These are phyloP conservation scores for Lingula anatina DNA, from an alignment of 2,888 invertebrate genomes.

Conservation along the genomic window DNA sequence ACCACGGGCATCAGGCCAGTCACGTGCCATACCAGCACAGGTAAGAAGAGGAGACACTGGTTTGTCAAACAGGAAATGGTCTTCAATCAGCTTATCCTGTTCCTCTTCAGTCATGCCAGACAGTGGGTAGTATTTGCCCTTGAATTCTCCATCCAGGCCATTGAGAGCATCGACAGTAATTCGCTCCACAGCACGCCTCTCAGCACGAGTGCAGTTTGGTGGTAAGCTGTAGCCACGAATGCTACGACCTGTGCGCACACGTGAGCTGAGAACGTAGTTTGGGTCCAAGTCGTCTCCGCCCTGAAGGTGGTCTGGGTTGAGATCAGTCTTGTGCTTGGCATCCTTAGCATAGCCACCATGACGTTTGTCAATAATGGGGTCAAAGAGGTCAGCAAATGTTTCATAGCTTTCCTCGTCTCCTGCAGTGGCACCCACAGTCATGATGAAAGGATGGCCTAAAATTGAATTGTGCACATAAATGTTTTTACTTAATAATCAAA, in stretches of 20 bases:
- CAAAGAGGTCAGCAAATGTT: slow-evolving; percentile 14
- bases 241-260: slow-evolving; percentile 16
- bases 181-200: slow-evolving; percentile 26
- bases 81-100: slow-evolving; percentile 31
- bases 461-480: no score
- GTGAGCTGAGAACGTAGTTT: slow-evolving; percentile 13
- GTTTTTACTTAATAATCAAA: no score
- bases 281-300: slow-evolving; percentile 9
- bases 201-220: slow-evolving; percentile 11
- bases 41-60: slow-evolving; percentile 16
- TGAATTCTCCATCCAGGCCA: slow-evolving; percentile 28
- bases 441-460: slow-evolving; percentile 21
- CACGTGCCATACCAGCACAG: slow-evolving; percentile 62
- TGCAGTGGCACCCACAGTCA: slow-evolving; percentile 15
- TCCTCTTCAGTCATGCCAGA: slow-evolving; percentile 23
- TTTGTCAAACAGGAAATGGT: slow-evolving; percentile 40
- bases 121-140: slow-evolving; percentile 50
- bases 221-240: slow-evolving; percentile 14
- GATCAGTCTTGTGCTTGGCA: slow-evolving; percentile 14
- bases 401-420: slow-evolving; percentile 18
- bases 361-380: slow-evolving; percentile 13
- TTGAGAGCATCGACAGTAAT: slow-evolving; percentile 20
- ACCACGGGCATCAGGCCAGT: slow-evolving; percentile 87
- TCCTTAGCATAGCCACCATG: slow-evolving; percentile 13
- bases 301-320: slow-evolving; percentile 7